These are phyloP conservation scores for Otus scops DNA, from an alignment of 2,797 vertebrate genomes.

Conservation along the genomic window DNA sequence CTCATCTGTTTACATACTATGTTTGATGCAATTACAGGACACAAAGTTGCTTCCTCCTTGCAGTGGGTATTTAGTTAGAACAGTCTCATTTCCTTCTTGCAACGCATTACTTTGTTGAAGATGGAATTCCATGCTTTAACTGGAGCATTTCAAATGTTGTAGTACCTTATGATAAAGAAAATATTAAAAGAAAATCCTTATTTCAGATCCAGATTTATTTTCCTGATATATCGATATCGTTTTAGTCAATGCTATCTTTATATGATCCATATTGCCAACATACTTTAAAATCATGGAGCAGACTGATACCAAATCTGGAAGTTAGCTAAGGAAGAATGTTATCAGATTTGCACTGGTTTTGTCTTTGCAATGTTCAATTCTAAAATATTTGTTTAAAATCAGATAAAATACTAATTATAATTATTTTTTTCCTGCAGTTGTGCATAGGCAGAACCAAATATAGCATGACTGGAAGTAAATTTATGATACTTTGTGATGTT, in stretches of 20 bases:
- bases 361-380: neutral
- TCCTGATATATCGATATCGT: neutral
- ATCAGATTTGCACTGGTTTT: neutral
- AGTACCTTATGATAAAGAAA: neutral
- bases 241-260: neutral
- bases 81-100: neutral
- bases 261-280: neutral
- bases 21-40: neutral
- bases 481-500: neutral
- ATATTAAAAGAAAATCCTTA: neutral
- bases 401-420: neutral
- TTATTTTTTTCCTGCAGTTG: neutral
- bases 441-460: neutral
- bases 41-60: neutral
- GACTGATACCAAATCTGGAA: neutral
- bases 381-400: neutral
- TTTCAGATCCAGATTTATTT: neutral
- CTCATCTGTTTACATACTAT: neutral
- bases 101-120: neutral
- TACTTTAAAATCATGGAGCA: neutral
- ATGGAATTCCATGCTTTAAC: neutral
- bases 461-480: neutral
- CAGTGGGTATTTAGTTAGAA: neutral
- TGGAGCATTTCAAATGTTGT: neutral
- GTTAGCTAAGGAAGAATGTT: neutral